These are phyloP conservation scores for Solenopsis fugax DNA, from an alignment of 1,140 invertebrate genomes.

Conservation along the genomic window DNA sequence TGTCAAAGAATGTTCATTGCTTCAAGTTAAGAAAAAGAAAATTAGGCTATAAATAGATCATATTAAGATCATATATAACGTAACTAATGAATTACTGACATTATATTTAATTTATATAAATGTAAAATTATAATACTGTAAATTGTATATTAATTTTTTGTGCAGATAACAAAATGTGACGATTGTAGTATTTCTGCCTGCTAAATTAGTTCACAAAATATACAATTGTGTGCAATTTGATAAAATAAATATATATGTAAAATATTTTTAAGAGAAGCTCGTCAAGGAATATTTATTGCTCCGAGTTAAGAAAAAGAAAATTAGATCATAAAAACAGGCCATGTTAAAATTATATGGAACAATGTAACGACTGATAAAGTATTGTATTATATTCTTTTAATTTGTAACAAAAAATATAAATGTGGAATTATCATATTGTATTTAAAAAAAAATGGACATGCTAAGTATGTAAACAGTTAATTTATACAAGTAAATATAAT, in stretches of 20 bases:
- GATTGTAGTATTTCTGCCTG: no score
- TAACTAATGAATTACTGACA: background rate
- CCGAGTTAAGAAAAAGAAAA: background rate
- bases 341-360: constrained; percentile 7
- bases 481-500: constrained; percentile 13
- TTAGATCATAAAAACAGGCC: no score
- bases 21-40: background rate
- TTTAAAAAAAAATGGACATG: constrained; percentile 2
- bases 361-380: constrained; percentile 7
- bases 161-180: no score
- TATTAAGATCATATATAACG: background rate
- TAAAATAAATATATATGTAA: constrained; percentile 6
- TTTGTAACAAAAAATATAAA: background rate
- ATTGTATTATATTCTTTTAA: background rate
- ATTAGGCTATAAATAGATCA: background rate
- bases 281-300: background rate
- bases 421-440: background rate
- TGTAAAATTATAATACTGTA: background rate
- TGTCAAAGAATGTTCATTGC: background rate
- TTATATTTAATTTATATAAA: constrained; percentile 4
- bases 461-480: constrained; percentile 13
- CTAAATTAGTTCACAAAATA: no score
- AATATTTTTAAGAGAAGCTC: constrained; percentile 10
- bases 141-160: no score
- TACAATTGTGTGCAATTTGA: no score